Evolutionary conservation across 2,113 vertebrate species (phyloP).

Genomic region (Archilochus colubris): DNA sequence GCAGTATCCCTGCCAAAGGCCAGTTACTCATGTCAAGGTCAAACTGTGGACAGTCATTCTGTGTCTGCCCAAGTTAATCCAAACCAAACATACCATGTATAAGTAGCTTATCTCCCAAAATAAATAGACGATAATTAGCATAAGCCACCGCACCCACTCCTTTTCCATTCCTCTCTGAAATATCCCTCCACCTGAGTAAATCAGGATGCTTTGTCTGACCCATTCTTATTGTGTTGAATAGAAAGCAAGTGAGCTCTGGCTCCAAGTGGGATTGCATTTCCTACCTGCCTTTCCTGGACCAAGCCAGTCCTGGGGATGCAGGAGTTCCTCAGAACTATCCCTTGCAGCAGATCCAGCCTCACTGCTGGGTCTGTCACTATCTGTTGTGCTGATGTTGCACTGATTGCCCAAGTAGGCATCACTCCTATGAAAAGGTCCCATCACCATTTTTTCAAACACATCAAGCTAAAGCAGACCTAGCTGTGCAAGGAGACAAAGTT

Average conservation of each 20-base stretch:
- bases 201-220: constrained; percentile 32
- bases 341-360: background rate
- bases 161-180: constrained; percentile 15
- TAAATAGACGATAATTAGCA: constrained; percentile 68
- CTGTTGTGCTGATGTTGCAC: background rate
- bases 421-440: background rate
- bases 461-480: background rate
- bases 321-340: background rate
- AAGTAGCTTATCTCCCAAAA: constrained; percentile 66
- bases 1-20: constrained; percentile 42
- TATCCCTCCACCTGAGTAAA: constrained; percentile 55
- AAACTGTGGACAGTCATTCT: constrained; percentile 62
- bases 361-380: background rate
- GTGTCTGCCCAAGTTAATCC: constrained; percentile 62
- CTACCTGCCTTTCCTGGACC: background rate
- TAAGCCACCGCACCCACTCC: constrained; percentile 19
- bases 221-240: background rate
- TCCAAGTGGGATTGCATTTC: background rate
- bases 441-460: background rate
- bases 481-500: background rate
- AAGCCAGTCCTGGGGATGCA: fast-evolving
- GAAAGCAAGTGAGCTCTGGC: background rate
- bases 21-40: constrained; percentile 67
- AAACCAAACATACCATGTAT: constrained; percentile 61
- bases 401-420: background rate